phyloP scores from a whole-genome alignment of 2,113 vertebrate genomes.

The Sorex fumeus region DNA sequence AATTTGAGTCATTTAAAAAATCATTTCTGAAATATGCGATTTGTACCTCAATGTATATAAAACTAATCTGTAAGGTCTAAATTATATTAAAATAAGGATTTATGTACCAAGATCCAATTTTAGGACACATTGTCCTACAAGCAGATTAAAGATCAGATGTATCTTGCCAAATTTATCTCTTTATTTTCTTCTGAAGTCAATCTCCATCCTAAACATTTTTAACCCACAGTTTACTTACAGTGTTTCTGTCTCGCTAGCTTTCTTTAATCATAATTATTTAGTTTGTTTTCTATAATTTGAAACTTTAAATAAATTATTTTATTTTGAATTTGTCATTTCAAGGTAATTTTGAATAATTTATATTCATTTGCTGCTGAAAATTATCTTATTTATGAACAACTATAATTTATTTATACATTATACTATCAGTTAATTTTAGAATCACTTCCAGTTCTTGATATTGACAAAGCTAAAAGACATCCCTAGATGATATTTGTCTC shows the following conservation, averaged over 20 bases:
- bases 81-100: slow-evolving; percentile 38
- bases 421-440: slow-evolving; percentile 14
- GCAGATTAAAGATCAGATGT: neutral
- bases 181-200: neutral
- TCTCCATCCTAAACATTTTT: neutral
- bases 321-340: slow-evolving; percentile 13
- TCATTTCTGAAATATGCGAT: slow-evolving; percentile 14
- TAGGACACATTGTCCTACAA: neutral
- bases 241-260: neutral
- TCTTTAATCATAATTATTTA: slow-evolving; percentile 1
- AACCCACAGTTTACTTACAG: neutral
- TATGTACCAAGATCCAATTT: neutral
- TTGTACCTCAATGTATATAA: neutral
- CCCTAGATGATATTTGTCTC: slow-evolving; percentile 32
- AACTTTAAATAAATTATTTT: slow-evolving; percentile 1
- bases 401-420: slow-evolving; percentile 19
- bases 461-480: neutral
- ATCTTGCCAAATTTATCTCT: neutral
- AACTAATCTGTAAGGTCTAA: neutral
- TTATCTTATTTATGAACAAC: neutral
- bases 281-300: slow-evolving; percentile 18
- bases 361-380: slow-evolving; percentile 48
- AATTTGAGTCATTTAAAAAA: slow-evolving; percentile 35
- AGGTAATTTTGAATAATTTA: slow-evolving; percentile 33
- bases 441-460: slow-evolving; percentile 40